Evolutionary conservation across 2,888 invertebrate species (phyloP), one percentile per base, ranked within the genome.

Genomic region (Heteromyza rotundicornis): DNA sequence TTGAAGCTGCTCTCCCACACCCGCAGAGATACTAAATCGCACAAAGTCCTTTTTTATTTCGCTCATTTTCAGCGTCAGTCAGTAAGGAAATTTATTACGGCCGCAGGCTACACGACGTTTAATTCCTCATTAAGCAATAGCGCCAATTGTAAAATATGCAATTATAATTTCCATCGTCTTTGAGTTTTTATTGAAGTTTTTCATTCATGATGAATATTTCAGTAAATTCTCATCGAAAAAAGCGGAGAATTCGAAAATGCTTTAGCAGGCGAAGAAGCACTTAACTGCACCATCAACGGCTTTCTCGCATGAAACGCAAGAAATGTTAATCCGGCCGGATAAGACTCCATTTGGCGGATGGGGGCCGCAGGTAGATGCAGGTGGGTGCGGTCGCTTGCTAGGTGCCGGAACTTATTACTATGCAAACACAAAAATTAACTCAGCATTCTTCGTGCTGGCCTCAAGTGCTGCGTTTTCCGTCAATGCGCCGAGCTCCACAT

Each of bases 61-160:
- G n/a, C n/a, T n/a, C n/a, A n/a, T n/a, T n/a, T n/a, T n/a, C n/a
- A n/a, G n/a, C n/a, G n/a, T n/a, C n/a, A n/a, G n/a, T n/a, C n/a
- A 10, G 40, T 40, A 3, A 40, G 2, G 47, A 47, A 47, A 47
- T 19, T 17, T 47, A 3, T n/a, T 19, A 19, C 47, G 2, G 47
- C 47, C 47, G 47, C 47, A 47, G 47, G 47, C 3, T 19, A 17
- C 2, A 47, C 20, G 47, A 17, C 47, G 20, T 47, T 47, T 47
- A 47, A 47, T 47, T 47, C 19, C 47, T 47, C 47, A 47, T 47
- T 47, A 19, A 47, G 65, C 47, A 47, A 19, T 61, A 65, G 63
- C 73, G 70, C 71, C 76, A 79, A 79, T 79, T 80, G 77, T 80
- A 78, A 78, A 71, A 76, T 79, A 78, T 80, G 80, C 80, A 80